A percentile compares a stretch with the other conserved stretches of the same genome.
Conservation (phyloP, 2,888 invertebrate genomes). For the Cremastinae sp. region DNA sequence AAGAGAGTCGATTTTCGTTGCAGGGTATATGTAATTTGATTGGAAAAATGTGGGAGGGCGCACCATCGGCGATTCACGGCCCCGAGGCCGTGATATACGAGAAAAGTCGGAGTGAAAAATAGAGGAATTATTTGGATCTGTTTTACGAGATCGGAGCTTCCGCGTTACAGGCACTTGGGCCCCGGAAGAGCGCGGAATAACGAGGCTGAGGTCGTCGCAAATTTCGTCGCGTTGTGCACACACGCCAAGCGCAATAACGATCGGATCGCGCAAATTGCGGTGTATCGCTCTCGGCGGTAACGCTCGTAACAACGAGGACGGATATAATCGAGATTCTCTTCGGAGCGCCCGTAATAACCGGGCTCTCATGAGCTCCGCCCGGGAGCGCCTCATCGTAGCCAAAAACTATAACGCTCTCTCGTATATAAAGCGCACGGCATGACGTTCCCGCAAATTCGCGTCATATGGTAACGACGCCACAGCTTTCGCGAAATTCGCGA, state of each 20-base stretch:
- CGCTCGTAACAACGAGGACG: background rate
- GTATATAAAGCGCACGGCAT: slow-evolving; percentile 73
- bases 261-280: slow-evolving; percentile 43
- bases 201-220: slow-evolving; percentile 32
- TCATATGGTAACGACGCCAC: slow-evolving; percentile 73
- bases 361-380: slow-evolving; percentile 1
- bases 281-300: background rate
- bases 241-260: slow-evolving; percentile 35
- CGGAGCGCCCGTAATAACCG: too few species aligned
- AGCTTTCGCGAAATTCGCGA: too few species aligned
- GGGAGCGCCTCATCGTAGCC: slow-evolving; percentile 53
- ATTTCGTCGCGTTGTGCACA: slow-evolving; percentile 20
- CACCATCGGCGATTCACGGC: too few species aligned
- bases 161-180: background rate
- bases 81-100: too few species aligned
- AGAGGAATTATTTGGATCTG: background rate
- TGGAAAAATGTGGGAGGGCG: too few species aligned
- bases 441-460: slow-evolving; percentile 70
- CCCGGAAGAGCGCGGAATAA: slow-evolving; percentile 14
- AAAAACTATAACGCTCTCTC: slow-evolving; percentile 72
- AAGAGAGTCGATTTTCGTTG: too few species aligned
- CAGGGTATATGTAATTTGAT: too few species aligned
- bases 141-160: background rate
- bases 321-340: too few species aligned
- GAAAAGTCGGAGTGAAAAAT: too few species aligned